Evolutionary conservation across 2,797 vertebrate species (phyloP).

Genomic region (Orientallactaga sibirica): DNA sequence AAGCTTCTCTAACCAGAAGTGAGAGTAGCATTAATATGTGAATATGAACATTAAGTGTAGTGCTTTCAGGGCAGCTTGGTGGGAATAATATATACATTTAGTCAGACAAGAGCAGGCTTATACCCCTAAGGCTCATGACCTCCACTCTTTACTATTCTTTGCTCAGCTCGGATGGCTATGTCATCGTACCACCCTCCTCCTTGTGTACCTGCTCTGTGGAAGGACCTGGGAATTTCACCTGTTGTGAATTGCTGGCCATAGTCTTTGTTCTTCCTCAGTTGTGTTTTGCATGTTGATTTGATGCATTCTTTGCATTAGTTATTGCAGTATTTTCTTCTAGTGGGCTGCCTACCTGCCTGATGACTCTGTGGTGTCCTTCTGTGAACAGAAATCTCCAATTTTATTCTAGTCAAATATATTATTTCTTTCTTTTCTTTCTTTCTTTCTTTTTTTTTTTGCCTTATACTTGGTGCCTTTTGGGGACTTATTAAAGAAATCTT

Average conservation of each 20-base stretch:
- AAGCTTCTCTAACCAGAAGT: too few species aligned
- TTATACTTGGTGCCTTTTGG: constrained; percentile 55
- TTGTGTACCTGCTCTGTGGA: not conserved
- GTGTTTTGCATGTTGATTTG: not conserved
- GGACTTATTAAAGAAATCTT: constrained; percentile 76
- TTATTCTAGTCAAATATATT: constrained; percentile 63
- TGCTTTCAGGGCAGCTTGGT: too few species aligned
- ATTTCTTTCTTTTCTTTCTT: constrained; percentile 37
- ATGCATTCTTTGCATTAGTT: not conserved
- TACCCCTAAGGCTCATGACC: too few species aligned
- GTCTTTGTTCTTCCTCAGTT: not conserved
- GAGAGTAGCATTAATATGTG: too few species aligned
- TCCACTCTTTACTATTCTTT: rapidly evolving
- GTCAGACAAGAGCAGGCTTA: too few species aligned
- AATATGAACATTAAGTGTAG: too few species aligned
- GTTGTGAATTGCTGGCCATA: not conserved
- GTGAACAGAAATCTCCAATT: constrained; percentile 28
- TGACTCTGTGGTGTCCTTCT: constrained; percentile 5
- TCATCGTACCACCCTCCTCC: not conserved
- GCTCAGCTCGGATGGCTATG: not conserved
- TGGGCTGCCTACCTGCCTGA: not conserved
- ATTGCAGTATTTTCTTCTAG: not conserved
- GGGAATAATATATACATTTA: too few species aligned
- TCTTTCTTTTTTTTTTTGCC: constrained; percentile 7
- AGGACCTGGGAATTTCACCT: not conserved